Percentiles rank a stretch among this genome's conserved stretches.
phyloP scores from a whole-genome alignment of 37 sponge, comb jelly and placozoan species.

The Corticium candelabrum region DNA sequence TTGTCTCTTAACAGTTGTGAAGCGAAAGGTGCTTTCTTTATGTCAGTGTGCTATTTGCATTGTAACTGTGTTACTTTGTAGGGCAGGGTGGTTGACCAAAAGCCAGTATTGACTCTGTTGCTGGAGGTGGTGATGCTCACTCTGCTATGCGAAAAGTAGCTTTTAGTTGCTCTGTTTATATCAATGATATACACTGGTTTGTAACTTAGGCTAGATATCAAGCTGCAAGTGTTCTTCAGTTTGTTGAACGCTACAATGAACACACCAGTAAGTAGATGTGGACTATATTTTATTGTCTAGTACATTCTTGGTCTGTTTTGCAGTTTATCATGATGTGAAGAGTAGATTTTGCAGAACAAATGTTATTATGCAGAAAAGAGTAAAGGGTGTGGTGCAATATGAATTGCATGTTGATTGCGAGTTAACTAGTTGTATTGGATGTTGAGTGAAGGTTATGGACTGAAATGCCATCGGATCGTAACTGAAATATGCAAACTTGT shows the following conservation, averaged over 20 bases:
- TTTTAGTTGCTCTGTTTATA: neutral
- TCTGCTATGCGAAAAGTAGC: conserved; percentile 5
- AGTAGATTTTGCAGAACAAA: conserved; percentile 45
- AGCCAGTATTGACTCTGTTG: too few relatives aligned
- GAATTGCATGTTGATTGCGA: neutral
- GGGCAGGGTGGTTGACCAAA: too few relatives aligned
- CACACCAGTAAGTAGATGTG: conserved; percentile 47
- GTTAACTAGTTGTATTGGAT: too few relatives aligned
- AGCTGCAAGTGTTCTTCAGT: conserved; percentile 47
- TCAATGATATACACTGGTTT: neutral
- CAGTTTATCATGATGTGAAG: conserved; percentile 67
- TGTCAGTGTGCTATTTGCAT: too few relatives aligned
- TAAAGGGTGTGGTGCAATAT: conserved; percentile 32
- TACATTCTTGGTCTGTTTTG: neutral
- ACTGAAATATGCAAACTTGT: conserved; percentile 52
- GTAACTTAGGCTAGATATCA: conserved; percentile 58
- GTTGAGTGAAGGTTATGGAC: conserved; percentile 56
- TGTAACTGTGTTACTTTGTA: too few relatives aligned
- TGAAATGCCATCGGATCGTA: conserved; percentile 62
- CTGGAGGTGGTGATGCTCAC: neutral
- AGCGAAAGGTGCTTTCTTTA: too few relatives aligned
- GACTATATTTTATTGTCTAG: neutral
- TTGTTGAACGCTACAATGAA: conserved; percentile 56
- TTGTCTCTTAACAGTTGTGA: too few relatives aligned
- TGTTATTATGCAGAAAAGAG: conserved; percentile 53